Conservation (phyloP, 2,113 vertebrate species). For the Trochalopteron elliotii region DNA sequence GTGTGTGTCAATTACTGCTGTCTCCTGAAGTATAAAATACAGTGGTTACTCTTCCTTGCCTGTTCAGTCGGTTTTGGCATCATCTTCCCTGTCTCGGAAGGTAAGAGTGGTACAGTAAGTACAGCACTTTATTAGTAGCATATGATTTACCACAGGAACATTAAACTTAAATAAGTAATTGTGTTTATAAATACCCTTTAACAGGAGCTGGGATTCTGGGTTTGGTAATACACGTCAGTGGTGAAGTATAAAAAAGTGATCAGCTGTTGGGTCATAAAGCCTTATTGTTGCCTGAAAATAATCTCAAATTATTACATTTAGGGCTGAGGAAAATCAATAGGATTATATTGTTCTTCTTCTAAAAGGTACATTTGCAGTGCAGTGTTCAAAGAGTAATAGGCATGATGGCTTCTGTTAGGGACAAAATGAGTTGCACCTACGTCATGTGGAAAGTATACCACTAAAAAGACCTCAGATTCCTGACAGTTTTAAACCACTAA, state of each 20-base stretch:
- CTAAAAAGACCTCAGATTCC: conserved; percentile 23
- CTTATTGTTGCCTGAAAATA: conserved; percentile 31
- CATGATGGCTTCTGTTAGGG: neutral
- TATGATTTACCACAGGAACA: conserved; percentile 20
- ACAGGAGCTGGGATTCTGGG: neutral
- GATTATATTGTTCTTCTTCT: conserved; percentile 4
- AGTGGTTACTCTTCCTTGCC: neutral
- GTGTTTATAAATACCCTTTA: conserved; percentile 38
- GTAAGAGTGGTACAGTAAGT: conserved; percentile 3
- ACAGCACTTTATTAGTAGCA: conserved; percentile 2
- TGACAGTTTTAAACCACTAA: conserved; percentile 31
- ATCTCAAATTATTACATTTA: conserved; percentile 47
- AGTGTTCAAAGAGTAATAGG: neutral
- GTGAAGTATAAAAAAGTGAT: neutral
- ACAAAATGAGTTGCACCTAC: neutral
- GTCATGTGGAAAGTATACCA: neutral
- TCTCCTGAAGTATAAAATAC: conserved; percentile 8
- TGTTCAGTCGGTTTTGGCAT: conserved; percentile 39
- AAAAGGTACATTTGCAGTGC: conserved; percentile 23
- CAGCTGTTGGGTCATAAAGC: conserved; percentile 14
- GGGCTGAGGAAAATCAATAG: conserved; percentile 42
- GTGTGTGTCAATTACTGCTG: conserved; percentile 10
- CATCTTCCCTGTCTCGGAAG: neutral
- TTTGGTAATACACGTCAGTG: neutral
- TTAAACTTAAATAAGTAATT: conserved; percentile 41